Evolutionary conservation across 2,797 vertebrate species (phyloP), one percentile per base, ranked within the genome.

Genomic region (Phalanger gymnotis): DNA sequence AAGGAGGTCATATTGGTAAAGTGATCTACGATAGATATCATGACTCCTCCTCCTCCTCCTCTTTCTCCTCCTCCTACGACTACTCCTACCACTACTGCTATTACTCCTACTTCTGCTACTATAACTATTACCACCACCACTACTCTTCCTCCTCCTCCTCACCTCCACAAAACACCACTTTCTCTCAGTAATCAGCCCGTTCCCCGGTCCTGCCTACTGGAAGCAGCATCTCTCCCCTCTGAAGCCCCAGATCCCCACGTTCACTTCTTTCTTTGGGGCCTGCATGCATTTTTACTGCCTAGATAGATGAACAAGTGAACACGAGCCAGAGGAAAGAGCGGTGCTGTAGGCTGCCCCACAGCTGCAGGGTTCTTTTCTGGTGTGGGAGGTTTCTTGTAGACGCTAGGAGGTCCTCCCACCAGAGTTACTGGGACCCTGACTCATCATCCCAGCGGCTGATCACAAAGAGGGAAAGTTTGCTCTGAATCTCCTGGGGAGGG

Each of bases 391-490:
- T 25, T 87, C 54, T 87, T 95, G 89, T 81, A 93, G 28, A 91
- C 87, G 40, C 90, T 90, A 94, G n/a, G 96, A 81, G 90, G 93
- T 55, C 90, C 90, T 53, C 55, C 30, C n/a, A 9, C 30, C 19
- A 54, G 57, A 81, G 22, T 87, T 28, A 11, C 25, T 47, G 14
- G 19, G 96, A 92, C 90, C 92, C 92, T 87, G 90, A 95, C 31
- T 96, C 96, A n/a, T 81, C 2, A 34, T 47, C 53, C 92, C 73
- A 81, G 47, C 51, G 92, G 22, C 94, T 95, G 73, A 66, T 94
- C 55, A 93, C 58, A 92, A 94, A 92, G 54, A 81, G 31, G 28
- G 34, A 52, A 93, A 87, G 34, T 66, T 94, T 94, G 53, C 73
- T 56, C 90, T 14, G 40, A 27, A 91, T 90, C 61, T 58, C 81